These are phyloP conservation scores for Plutomurus gul DNA, from an alignment of 1,140 invertebrate genomes.

Conservation along the genomic window DNA sequence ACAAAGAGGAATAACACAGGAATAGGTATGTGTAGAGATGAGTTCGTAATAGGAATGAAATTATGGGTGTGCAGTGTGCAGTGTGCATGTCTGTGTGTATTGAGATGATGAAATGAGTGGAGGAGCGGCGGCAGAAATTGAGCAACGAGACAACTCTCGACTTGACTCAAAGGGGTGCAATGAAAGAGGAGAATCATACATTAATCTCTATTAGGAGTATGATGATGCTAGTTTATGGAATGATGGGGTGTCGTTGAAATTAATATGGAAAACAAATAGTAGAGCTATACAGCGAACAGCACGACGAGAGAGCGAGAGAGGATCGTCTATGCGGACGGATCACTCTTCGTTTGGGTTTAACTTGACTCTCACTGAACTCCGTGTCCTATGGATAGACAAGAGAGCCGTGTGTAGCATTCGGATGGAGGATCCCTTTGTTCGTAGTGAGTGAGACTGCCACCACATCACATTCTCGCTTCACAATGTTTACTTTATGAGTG, in stretches of 20 bases:
- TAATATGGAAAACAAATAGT: slow-evolving; percentile 53
- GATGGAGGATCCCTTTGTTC: background rate
- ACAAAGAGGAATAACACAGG: background rate
- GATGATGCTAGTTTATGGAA: slow-evolving; percentile 54
- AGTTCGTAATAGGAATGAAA: background rate
- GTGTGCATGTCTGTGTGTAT: background rate
- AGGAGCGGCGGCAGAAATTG: slow-evolving; percentile 1
- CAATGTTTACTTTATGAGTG: slow-evolving; percentile 21
- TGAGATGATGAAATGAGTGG: background rate
- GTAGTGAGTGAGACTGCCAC: background rate
- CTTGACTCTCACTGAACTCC: background rate
- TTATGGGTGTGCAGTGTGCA: background rate
- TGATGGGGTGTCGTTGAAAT: slow-evolving; percentile 52
- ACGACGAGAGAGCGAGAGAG: no score
- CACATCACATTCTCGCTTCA: background rate
- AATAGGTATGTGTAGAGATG: background rate
- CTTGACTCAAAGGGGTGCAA: slow-evolving; percentile 24
- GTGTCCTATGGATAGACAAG: background rate
- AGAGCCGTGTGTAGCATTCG: background rate
- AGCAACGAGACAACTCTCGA: background rate
- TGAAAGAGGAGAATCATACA: slow-evolving; percentile 45
- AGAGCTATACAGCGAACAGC: slow-evolving; percentile 26
- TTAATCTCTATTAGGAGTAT: slow-evolving; percentile 53
- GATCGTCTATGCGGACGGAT: slow-evolving; percentile 31
- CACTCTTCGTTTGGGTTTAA: slow-evolving; percentile 26